Base-by-base conservation (phyloP, 2,797 vertebrate genomes). In the Sus cebifrons region DNA sequence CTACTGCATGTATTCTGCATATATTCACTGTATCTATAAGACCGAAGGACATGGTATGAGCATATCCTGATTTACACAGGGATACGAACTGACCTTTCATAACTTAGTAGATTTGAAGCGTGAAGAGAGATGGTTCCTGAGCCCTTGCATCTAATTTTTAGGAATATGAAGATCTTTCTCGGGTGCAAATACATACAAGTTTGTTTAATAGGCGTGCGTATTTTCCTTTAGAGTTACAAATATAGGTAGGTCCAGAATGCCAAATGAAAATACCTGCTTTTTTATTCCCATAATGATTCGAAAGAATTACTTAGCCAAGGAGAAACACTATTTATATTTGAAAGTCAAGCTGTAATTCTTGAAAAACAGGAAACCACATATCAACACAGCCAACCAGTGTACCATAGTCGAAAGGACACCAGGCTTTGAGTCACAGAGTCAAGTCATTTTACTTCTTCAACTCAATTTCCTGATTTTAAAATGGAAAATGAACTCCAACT, bases 281-380 rank as follows among this genome's bases (percentile, higher is more conserved):
- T 82, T 94, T 64, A 91, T 89, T 87, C 68, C 94, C 62, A 70
- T 74, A 93, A 86, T 86, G 65, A 95, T 91, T 86, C 95, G 62
- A 93, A 96, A 95, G 79, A 97, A 94, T 85, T 74, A 95, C 94
- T 96, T 96, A 91, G 83, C 83, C 91, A 91, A 96, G 21, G 27
- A 97, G 94, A 97, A 95, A 95, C 79, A 89, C 91, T 97, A 96
- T 97, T 95, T 97, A 97, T 97, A 96, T 93, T 97, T 96, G 92
- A 94, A 86, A 96, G 86, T 96, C 65, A 91, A 95, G 93, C 96
- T 94, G 65, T 95, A 96, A 97, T 98, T 98, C 97, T 96, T 96
- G 89, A 97, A 98, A 97, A 97, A 98, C 97, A 97, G 97, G 97
- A 97, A 97, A 97, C 96, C 97, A 97, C 96, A 92, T 74, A 97